Conservation (phyloP, 1,140 invertebrate species). For the Vanessa tameamea region DNA sequence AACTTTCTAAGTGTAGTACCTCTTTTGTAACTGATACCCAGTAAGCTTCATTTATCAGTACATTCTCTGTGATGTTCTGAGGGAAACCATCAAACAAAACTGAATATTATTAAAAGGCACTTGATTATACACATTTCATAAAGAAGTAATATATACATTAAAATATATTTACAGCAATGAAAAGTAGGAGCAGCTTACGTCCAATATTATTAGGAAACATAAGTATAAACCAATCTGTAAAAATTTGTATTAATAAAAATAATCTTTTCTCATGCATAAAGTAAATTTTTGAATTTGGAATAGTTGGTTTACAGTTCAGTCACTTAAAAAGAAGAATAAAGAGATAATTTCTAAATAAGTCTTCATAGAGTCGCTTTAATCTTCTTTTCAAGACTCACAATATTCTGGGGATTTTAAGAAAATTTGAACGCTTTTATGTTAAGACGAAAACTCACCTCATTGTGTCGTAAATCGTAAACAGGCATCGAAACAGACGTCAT, state of each 20-base stretch:
- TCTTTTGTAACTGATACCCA: slow-evolving; percentile 94
- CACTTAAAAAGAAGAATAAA: slow-evolving; percentile 37
- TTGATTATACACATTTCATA: slow-evolving; percentile 48
- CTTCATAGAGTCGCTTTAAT: slow-evolving; percentile 32
- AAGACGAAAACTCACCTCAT: slow-evolving; percentile 84
- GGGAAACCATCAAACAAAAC: slow-evolving; percentile 80
- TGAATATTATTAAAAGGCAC: slow-evolving; percentile 75
- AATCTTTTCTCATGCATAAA: slow-evolving; percentile 47
- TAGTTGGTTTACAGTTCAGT: slow-evolving; percentile 40
- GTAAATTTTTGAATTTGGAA: slow-evolving; percentile 71
- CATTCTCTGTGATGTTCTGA: slow-evolving; percentile 96
- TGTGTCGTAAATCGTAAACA: slow-evolving; percentile 90
- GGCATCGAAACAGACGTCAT: slow-evolving; percentile 96
- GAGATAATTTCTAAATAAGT: not conserved
- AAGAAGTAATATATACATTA: slow-evolving; percentile 33
- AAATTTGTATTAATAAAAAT: slow-evolving; percentile 48
- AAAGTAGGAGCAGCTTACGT: slow-evolving; percentile 61
- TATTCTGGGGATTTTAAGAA: slow-evolving; percentile 10
- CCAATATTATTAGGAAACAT: slow-evolving; percentile 60
- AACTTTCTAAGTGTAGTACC: slow-evolving; percentile 85
- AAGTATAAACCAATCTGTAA: slow-evolving; percentile 69
- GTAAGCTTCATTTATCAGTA: slow-evolving; percentile 95
- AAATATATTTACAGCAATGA: slow-evolving; percentile 38
- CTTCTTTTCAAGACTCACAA: slow-evolving; percentile 38
- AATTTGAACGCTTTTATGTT: slow-evolving; percentile 17